Evolutionary conservation across 2,888 invertebrate genomes (phyloP).

Genomic region (Peribatodes rhomboidaria): DNA sequence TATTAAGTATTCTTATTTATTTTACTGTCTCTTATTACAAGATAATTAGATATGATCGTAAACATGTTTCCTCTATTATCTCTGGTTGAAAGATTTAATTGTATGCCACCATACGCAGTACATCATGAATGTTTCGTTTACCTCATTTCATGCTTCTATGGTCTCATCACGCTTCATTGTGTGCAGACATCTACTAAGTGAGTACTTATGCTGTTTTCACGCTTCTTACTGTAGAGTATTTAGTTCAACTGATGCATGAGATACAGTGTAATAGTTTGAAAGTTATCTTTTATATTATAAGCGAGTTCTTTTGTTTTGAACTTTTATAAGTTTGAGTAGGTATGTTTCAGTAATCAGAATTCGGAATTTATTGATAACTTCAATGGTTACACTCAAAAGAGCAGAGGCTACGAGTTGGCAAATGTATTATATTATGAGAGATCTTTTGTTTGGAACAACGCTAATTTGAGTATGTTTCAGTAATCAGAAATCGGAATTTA

Average conservation of each 20-base stretch:
- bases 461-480: too few species aligned
- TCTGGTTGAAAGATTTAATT: conserved; percentile 46
- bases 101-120: conserved; percentile 29
- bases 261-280: not conserved
- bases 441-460: too few species aligned
- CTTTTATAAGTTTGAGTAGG: too few species aligned
- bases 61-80: conserved; percentile 36
- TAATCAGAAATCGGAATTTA: too few species aligned
- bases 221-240: conserved; percentile 12
- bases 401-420: too few species aligned
- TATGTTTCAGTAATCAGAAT: too few species aligned
- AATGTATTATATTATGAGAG: too few species aligned
- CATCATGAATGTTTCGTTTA: conserved; percentile 42
- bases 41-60: conserved; percentile 12
- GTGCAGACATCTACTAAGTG: conserved; percentile 35
- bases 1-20: too few species aligned
- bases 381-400: too few species aligned
- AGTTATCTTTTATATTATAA: not conserved
- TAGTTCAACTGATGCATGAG: conserved; percentile 5
- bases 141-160: conserved; percentile 50
- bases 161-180: conserved; percentile 45
- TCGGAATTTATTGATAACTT: too few species aligned
- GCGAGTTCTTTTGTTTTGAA: too few species aligned
- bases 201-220: conserved; percentile 21
- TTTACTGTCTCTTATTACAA: too few species aligned